A percentile compares a stretch with the other conserved stretches of the same genome.
phyloP scores from a whole-genome alignment of 1,140 invertebrate genomes.

The Phymastichus coffea region DNA sequence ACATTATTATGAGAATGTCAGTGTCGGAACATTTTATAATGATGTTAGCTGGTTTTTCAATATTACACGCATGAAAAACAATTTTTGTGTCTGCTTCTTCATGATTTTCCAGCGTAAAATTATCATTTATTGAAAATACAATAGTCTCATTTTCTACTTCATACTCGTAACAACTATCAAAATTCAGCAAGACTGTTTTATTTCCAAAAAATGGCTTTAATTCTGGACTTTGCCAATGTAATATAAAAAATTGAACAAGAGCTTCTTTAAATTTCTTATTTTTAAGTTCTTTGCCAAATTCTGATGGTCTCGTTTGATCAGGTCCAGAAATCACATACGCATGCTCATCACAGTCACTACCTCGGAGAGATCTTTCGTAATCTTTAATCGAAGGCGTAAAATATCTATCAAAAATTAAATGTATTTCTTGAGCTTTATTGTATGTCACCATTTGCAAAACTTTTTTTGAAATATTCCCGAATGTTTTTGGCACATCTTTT shows the following conservation, averaged over 20 bases:
- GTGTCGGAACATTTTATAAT: slow-evolving; percentile 29
- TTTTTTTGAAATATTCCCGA: neutral
- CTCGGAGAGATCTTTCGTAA: neutral
- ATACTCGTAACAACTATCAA: too few relatives aligned
- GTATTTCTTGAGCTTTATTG: too few relatives aligned
- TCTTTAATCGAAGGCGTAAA: neutral
- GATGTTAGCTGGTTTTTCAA: slow-evolving; percentile 27
- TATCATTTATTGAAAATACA: slow-evolving; percentile 13
- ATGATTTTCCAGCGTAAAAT: slow-evolving; percentile 20
- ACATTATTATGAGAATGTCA: slow-evolving; percentile 37
- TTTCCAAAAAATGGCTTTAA: slow-evolving; percentile 28
- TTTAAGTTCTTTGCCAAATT: neutral
- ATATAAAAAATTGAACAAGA: too few relatives aligned
- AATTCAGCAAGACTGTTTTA: too few relatives aligned
- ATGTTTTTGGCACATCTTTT: neutral
- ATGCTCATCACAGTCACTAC: neutral
- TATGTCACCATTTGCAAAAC: neutral
- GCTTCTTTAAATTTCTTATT: neutral
- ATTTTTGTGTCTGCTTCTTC: too few relatives aligned
- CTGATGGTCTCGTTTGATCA: neutral
- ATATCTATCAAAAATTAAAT: too few relatives aligned
- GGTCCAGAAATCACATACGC: too few relatives aligned
- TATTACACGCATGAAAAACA: slow-evolving; percentile 39
- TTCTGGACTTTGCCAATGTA: slow-evolving; percentile 31
- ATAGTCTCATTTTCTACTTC: slow-evolving; percentile 28